Percentiles rank a stretch among this genome's conserved stretches.
Evolutionary conservation across 1,140 invertebrate genomes (phyloP).

Genomic region (Panagrolaimus sp.): DNA sequence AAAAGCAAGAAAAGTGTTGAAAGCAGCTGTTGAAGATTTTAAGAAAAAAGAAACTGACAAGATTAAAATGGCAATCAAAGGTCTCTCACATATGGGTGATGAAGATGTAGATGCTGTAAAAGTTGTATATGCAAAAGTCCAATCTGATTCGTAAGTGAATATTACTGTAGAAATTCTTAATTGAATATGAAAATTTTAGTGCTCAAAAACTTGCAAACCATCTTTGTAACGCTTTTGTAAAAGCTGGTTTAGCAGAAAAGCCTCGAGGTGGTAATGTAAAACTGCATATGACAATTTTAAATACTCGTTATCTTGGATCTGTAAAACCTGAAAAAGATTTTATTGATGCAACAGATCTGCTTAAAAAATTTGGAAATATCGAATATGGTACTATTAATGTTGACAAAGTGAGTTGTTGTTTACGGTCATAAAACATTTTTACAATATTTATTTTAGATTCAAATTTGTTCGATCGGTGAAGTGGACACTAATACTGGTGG

Average conservation of each 20-base stretch:
- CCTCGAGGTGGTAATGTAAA: not conserved
- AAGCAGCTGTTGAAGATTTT: not conserved
- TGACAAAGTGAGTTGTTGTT: not conserved
- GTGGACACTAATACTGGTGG: not conserved
- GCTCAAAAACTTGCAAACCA: not conserved
- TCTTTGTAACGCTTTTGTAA: not conserved
- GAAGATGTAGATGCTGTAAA: not conserved
- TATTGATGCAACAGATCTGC: not conserved
- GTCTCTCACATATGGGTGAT: constrained; percentile 1
- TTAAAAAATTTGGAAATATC: not conserved
- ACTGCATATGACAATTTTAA: not conserved
- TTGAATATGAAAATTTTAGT: not conserved
- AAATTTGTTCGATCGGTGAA: not conserved
- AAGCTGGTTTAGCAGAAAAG: not conserved
- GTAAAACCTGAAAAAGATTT: not conserved
- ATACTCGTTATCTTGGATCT: not conserved
- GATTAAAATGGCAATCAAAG: not conserved
- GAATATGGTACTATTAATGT: constrained; percentile 5
- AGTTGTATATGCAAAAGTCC: not conserved
- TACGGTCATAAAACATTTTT: not conserved
- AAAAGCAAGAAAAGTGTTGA: not conserved
- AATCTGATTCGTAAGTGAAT: not conserved
- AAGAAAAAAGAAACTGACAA: not conserved
- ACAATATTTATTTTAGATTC: not conserved
- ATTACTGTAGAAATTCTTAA: not conserved